Base-by-base conservation (phyloP, 1,140 invertebrate species). In the Heliconius congener region DNA sequence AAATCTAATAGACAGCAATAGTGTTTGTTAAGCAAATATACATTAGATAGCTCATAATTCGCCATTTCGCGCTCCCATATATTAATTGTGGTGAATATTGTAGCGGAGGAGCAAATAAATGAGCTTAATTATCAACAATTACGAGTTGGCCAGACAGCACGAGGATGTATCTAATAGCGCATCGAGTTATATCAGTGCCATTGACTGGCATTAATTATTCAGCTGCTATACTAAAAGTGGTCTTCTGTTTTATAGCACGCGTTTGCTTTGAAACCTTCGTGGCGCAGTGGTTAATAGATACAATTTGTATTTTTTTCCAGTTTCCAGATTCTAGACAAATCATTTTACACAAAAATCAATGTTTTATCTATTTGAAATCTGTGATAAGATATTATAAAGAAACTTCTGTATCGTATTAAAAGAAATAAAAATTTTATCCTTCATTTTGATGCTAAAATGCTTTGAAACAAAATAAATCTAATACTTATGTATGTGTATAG, bases 71-170 rank as follows among this genome's bases (percentile, higher is more conserved):
- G 9, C 23, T 52, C 9, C 3, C n/a, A 30, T 27, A 27, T 0
- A 30, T 27, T 83, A 81, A 77, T 83, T 83, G 77, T 77, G 42
- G 70, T 77, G 79, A 83, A 79, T 52, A 46, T 46, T 16, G 4
- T 16, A 70, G 42, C 77, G 77, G 72, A 78, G 52, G 46, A 27
- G 23, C 80, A 78, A 66, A 82, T 74, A 80, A 82, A 84, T 84
- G 82, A 74, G 81, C 78, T 78, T 81, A 82, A 84, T 84, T 79
- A 78, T 52, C 77, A 78, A 66, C 79, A 79, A 84, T 82, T 82
- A 82, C 74, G 46, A 55, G 37, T 50, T 57, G 71, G 79, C 77
- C 82, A 81, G 79, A 57, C 76, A 76, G 52, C 19, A n/a, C 46
- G 60, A 66, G 77, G 72, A 71, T 77, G 73, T 42, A 42, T 74